Percentiles rank a stretch among this genome's conserved stretches.
phyloP scores from a whole-genome alignment of 1,140 invertebrate species.

The Pteromalus puparum region DNA sequence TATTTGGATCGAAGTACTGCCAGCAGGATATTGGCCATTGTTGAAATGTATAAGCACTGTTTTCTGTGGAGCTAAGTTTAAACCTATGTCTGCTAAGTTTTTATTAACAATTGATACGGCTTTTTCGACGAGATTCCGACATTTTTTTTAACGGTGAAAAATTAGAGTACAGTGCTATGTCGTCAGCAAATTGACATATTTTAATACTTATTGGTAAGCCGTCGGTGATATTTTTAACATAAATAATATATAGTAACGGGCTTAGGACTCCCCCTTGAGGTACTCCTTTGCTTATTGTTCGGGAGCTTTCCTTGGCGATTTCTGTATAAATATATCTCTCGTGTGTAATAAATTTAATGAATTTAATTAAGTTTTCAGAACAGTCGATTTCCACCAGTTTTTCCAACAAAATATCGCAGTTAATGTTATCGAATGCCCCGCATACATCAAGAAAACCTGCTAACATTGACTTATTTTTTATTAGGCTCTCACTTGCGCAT shows the following conservation, averaged over 20 bases:
- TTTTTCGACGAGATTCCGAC: neutral
- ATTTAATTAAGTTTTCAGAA: neutral
- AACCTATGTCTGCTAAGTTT: too few species aligned
- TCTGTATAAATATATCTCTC: neutral
- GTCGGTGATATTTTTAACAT: neutral
- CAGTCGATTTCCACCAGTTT: constrained; percentile 14
- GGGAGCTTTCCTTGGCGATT: neutral
- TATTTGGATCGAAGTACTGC: too few species aligned
- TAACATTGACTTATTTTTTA: neutral
- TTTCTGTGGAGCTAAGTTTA: too few species aligned
- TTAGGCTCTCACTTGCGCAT: neutral
- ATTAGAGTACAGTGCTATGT: neutral
- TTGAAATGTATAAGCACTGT: too few species aligned
- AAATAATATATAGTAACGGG: constrained; percentile 15
- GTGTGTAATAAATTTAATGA: neutral
- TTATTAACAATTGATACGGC: too few species aligned
- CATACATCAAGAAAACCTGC: neutral
- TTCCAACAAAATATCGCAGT: constrained; percentile 1
- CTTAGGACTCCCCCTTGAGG: neutral
- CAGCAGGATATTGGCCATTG: too few species aligned
- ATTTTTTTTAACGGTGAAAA: neutral
- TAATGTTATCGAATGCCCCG: constrained; percentile 29
- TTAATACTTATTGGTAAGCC: neutral
- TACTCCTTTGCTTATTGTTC: neutral
- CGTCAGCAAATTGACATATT: neutral